Evolutionary conservation across 2,797 vertebrate species (phyloP).

Genomic region (Vireo griseus): DNA sequence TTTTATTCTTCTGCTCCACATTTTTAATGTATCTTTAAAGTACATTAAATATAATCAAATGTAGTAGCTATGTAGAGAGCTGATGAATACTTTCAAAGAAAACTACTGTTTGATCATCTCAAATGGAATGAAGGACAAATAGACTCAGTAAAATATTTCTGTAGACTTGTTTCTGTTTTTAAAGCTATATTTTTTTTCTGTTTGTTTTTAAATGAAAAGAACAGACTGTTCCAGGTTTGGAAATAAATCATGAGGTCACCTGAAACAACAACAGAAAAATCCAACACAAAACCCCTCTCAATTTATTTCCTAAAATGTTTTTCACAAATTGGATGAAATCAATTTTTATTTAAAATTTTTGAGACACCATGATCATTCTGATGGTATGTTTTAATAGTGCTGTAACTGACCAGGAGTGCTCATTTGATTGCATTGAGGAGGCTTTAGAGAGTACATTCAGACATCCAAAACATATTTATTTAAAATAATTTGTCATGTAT

Average conservation of each 20-base stretch:
- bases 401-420: background rate
- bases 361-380: background rate
- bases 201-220: constrained; percentile 24
- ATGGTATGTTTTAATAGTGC: background rate
- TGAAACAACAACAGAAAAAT: background rate
- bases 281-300: background rate
- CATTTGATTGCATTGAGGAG: background rate
- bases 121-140: background rate
- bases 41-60: constrained; percentile 13
- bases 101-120: background rate
- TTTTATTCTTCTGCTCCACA: background rate
- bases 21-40: constrained; percentile 1
- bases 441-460: background rate
- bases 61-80: background rate
- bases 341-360: background rate
- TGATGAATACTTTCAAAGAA: constrained; percentile 18
- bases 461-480: background rate
- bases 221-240: background rate
- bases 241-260: background rate
- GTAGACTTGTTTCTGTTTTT: constrained; percentile 2
- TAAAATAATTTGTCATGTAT: background rate
- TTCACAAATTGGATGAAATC: background rate
- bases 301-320: background rate
- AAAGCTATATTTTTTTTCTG: background rate
- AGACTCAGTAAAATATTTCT: background rate